These are phyloP conservation scores for Microcebus lehilahytsara DNA, from an alignment of 2,113 vertebrate species.

Conservation along the genomic window DNA sequence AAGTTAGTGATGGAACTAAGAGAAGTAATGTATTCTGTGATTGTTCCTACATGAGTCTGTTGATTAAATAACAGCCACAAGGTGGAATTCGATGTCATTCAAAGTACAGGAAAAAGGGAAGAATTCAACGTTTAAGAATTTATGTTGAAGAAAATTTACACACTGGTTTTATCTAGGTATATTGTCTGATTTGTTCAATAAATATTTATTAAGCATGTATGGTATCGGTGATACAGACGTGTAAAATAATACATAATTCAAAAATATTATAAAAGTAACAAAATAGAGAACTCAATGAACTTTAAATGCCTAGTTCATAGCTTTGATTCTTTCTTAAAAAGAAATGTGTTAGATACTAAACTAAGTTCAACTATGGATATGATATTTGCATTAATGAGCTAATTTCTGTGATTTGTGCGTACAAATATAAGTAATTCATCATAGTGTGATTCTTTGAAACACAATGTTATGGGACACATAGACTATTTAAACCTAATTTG, in stretches of 20 bases:
- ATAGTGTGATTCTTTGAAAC: not conserved
- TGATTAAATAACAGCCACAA: not conserved
- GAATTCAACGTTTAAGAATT: not conserved
- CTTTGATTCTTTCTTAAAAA: not conserved
- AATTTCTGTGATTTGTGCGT: not conserved
- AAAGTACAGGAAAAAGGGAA: not conserved
- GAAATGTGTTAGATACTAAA: not conserved
- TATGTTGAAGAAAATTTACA: not conserved
- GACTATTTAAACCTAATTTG: not conserved
- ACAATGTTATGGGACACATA: not conserved
- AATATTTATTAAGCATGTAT: not conserved
- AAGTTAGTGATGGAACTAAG: not conserved
- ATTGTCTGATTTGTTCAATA: not conserved
- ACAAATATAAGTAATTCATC: not conserved
- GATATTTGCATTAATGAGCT: not conserved
- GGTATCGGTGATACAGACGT: not conserved
- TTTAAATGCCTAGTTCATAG: not conserved
- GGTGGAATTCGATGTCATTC: not conserved
- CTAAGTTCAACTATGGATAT: not conserved
- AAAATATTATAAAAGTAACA: not conserved
- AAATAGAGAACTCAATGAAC: not conserved
- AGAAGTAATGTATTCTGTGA: not conserved
- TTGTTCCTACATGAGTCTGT: not conserved
- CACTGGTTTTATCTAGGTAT: not conserved
- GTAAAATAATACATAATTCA: not conserved